Base-by-base conservation (phyloP, 2,888 invertebrate genomes). In the Dryobota labecula region DNA sequence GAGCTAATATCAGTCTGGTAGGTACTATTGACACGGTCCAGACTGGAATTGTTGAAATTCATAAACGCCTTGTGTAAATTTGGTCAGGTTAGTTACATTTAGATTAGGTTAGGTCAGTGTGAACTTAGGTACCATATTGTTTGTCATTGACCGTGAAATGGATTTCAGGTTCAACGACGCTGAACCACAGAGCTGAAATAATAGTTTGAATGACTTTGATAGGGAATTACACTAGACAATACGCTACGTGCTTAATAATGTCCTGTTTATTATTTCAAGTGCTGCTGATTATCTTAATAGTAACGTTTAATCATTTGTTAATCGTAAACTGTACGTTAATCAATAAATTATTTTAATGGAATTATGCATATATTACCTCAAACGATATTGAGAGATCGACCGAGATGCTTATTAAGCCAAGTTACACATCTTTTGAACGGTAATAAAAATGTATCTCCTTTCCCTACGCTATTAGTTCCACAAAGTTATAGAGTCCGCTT, bases 161-260 rank as follows among this genome's bases (percentile, higher is more conserved):
- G 76, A 76, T 84, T 76, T 78, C 84, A 85, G 81, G 84, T 88
- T 83, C 84, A 85, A 76, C 70, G 83, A 45, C 73, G 70, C 58
- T 70, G 73, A 73, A 62, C 45, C 11, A 49, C 27, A 11, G 36
- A 45, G 7, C 61, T 68, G 27, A 51, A 67, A 60, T 54, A 62
- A 62, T 65, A 65, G 30, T 68, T 47, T 30, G 53, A 45, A 73
- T 76, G 36, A 63, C 9, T 49, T 36, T 0, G 13, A 27, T 62
- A 27, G 11, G 20, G 8, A n/a, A 47, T 51, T 60, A 13, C 13
- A 49, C 38, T 61, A 60, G 41, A 43, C 20, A 61, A 61, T 56
- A 30, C 3, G 30, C 47, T 30, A 57, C 27, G 43, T 77, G 27
- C 36, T 1, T 45, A 38, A n/a, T n/a, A n/a, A n/a, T 38, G 5